Conservation (phyloP, 2,797 vertebrate genomes). For the Acanthis flammea region DNA sequence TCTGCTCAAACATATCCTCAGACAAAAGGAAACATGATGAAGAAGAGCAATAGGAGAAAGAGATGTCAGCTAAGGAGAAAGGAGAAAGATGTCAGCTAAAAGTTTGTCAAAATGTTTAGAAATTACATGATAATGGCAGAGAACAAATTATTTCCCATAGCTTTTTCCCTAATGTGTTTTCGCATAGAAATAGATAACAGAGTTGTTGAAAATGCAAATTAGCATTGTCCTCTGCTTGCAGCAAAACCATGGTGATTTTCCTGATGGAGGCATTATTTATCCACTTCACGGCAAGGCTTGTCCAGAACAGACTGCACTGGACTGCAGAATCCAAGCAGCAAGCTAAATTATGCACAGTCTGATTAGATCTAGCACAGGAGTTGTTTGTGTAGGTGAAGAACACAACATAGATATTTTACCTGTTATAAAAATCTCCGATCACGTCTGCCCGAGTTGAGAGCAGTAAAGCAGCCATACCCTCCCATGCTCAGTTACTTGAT, state of each 20-base stretch:
- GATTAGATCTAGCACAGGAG: not conserved
- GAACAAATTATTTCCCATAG: not conserved
- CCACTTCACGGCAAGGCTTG: not conserved
- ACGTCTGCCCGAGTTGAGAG: not conserved
- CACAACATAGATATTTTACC: not conserved
- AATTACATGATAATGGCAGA: not conserved
- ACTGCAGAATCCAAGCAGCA: not conserved
- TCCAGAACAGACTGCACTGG: not conserved
- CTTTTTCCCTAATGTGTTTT: not conserved
- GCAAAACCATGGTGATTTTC: not conserved
- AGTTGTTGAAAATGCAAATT: not conserved
- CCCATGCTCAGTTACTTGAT: constrained; percentile 22
- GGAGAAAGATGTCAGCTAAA: not conserved
- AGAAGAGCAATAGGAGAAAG: not conserved
- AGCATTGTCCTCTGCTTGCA: not conserved
- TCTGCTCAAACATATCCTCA: not conserved
- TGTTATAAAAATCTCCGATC: not conserved
- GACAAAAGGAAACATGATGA: not conserved
- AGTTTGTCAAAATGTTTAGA: not conserved
- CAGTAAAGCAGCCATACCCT: not conserved
- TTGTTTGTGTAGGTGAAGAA: not conserved
- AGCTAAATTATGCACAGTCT: not conserved
- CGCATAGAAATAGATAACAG: not conserved
- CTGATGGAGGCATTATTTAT: not conserved
- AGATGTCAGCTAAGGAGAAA: not conserved